Evolutionary conservation across 2,888 invertebrate species (phyloP).

Genomic region (Pogonocherus hispidulus): DNA sequence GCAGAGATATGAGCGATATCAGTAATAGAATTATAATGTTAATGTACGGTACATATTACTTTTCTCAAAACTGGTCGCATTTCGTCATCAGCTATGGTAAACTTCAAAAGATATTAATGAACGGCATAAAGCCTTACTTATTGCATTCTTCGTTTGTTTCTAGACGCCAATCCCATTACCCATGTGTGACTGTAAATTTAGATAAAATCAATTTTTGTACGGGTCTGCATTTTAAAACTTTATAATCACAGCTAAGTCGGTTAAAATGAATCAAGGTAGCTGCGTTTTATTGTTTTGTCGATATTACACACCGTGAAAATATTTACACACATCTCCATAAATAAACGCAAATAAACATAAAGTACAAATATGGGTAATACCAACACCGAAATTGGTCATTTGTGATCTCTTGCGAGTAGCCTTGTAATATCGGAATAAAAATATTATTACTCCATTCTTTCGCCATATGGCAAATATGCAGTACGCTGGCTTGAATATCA

Average conservation of each 20-base stretch:
- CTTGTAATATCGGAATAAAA: conserved; percentile 10
- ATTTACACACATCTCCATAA: conserved; percentile 13
- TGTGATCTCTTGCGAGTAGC: conserved; percentile 6
- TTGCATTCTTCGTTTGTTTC: background rate
- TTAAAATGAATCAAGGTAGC: background rate
- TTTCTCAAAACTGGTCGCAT: background rate
- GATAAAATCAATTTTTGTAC: background rate
- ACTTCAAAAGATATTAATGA: conserved; percentile 2
- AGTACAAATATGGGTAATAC: background rate
- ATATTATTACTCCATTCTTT: conserved; percentile 3
- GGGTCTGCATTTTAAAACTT: background rate
- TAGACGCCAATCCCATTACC: background rate
- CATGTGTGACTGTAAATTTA: background rate
- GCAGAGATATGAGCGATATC: too few species aligned
- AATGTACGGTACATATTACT: background rate
- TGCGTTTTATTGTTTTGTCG: background rate
- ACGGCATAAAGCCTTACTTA: background rate
- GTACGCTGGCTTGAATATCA: conserved; percentile 3
- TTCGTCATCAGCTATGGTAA: background rate
- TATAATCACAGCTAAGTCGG: background rate
- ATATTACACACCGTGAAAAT: conserved; percentile 13
- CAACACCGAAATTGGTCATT: conserved; percentile 21
- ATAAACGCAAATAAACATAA: conserved; percentile 9
- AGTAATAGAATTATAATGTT: too few species aligned
- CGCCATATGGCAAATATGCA: conserved; percentile 19